Evolutionary conservation across 2,113 vertebrate genomes (phyloP).

Genomic region (Turdus rufiventris): DNA sequence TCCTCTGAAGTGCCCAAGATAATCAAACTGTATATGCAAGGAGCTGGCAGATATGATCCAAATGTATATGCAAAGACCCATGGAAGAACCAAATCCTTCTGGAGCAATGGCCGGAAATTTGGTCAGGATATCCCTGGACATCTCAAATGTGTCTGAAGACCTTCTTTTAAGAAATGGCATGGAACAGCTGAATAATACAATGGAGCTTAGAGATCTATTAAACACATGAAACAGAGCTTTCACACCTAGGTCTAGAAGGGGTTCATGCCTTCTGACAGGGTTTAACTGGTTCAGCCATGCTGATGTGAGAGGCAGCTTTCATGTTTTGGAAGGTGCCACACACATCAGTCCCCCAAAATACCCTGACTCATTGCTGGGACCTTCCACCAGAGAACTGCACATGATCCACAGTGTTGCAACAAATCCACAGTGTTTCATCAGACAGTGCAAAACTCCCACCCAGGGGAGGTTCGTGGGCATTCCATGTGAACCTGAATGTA

Average conservation of each 20-base stretch:
- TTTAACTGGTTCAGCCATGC: not conserved
- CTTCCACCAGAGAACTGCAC: not conserved
- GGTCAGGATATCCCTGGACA: not conserved
- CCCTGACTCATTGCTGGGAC: rapidly evolving
- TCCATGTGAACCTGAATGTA: not conserved
- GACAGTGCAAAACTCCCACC: not conserved
- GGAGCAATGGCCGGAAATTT: not conserved
- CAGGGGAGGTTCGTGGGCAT: rapidly evolving
- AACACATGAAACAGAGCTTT: not conserved
- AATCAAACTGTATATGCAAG: not conserved
- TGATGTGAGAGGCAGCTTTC: not conserved
- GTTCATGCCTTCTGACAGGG: not conserved
- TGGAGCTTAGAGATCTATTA: not conserved
- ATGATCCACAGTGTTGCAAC: not conserved
- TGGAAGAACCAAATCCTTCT: not conserved
- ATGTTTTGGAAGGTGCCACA: not conserved
- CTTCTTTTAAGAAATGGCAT: not conserved
- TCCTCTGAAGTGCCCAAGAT: not conserved
- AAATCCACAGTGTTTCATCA: not conserved
- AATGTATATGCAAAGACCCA: not conserved
- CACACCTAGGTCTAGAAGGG: too few species aligned
- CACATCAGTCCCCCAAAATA: not conserved
- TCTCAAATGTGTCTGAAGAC: not conserved
- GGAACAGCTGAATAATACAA: not conserved
- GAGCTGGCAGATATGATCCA: not conserved